Conservation (phyloP, 1,140 invertebrate species). For the Brachionus koreanus region DNA sequence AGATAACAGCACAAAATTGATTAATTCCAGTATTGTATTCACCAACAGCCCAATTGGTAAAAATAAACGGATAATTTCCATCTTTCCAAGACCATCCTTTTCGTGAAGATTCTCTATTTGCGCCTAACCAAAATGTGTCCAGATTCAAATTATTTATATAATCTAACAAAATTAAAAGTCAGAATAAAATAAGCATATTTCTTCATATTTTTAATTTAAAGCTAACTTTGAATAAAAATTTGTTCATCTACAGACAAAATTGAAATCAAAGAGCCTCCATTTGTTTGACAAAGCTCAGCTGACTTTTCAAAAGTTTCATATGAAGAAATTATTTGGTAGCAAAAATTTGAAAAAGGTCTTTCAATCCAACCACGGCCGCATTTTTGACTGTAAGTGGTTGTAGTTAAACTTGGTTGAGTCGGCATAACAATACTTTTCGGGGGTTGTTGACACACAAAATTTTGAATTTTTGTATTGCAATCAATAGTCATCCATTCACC, state of each 20-base stretch:
- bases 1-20: slow-evolving; percentile 38
- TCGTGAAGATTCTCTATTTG: slow-evolving; percentile 1
- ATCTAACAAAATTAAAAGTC: neutral
- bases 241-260: slow-evolving; percentile 20
- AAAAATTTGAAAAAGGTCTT: slow-evolving; percentile 37
- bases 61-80: slow-evolving; percentile 15
- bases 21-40: slow-evolving; percentile 32
- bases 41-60: slow-evolving; percentile 37
- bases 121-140: slow-evolving; percentile 22
- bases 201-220: neutral
- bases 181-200: too few relatives aligned
- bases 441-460: neutral
- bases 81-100: slow-evolving; percentile 41
- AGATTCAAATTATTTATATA: neutral
- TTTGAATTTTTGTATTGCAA: neutral
- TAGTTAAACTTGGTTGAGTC: neutral
- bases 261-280: slow-evolving; percentile 25
- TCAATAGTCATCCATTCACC: slow-evolving; percentile 40
- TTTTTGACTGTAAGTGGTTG: slow-evolving; percentile 24
- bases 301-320: neutral
- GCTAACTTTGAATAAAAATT: slow-evolving; percentile 33
- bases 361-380: slow-evolving; percentile 12
- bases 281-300: neutral
- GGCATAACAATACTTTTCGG: neutral
- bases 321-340: slow-evolving; percentile 8